phyloP scores from a whole-genome alignment of 2,888 invertebrate species.

The Sepiola atlantica region DNA sequence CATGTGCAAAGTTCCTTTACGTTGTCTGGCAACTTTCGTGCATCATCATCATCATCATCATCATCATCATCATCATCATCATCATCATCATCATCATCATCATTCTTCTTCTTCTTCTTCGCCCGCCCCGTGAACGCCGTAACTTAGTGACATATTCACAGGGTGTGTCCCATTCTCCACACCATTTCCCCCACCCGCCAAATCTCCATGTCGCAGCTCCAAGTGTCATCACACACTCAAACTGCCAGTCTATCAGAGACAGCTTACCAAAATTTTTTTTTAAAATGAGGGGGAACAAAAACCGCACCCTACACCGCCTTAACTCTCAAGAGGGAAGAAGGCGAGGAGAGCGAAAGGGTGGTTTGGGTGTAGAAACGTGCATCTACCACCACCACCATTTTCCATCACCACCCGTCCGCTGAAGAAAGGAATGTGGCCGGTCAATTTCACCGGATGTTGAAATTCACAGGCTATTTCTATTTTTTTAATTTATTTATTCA shows the following conservation, averaged over 20 bases:
- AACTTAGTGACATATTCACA: not conserved
- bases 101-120: not conserved
- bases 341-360: not conserved
- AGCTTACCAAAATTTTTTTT: not conserved
- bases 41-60: too few species aligned
- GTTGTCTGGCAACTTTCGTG: too few species aligned
- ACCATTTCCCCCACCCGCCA: too few species aligned
- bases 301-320: not conserved
- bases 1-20: too few species aligned
- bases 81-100: too few species aligned
- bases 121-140: not conserved
- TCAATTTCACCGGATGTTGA: slow-evolving; percentile 32
- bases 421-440: slow-evolving; percentile 32
- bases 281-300: too few species aligned
- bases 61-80: too few species aligned
- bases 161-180: not conserved
- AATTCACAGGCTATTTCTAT: not conserved
- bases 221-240: slow-evolving; percentile 14
- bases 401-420: too few species aligned
- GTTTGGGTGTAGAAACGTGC: not conserved
- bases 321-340: not conserved
- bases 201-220: not conserved
- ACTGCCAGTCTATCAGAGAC: not conserved
- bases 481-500: too few species aligned
- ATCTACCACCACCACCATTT: not conserved